Evolutionary conservation across 1,140 invertebrate genomes (phyloP), one percentile per base, ranked within the genome.

Genomic region (Portunus trituberculatus): DNA sequence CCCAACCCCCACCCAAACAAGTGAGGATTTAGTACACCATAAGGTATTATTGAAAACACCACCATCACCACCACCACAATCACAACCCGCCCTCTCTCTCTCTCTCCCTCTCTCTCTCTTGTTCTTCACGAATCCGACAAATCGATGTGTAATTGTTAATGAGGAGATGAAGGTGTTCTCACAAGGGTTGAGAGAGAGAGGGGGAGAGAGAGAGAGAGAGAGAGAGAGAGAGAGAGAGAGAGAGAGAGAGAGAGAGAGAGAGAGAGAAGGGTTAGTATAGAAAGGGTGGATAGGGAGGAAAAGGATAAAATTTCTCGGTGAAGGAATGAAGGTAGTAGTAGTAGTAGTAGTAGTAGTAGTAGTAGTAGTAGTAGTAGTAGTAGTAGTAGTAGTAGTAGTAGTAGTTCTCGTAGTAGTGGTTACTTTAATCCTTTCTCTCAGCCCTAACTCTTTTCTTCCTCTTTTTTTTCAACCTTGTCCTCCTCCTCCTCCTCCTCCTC

Each of bases 161-260:
- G 67, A 76, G 67, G 67, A 76, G 67, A 76, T 76, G 67, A 76
- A 76, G 67, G 67, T n/a, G n/a, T n/a, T 76, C 67, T 76, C 20
- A 76, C 67, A n/a, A n/a, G n/a, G n/a, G 67, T 7, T 7, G 67
- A 8, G 67, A 76, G 67, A 76, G 67, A 76, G 67, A n/a, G 67
- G n/a, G 67, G 8, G 67, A 76, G 86, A 32, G 86, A 88, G 86
- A 88, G 28, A 32, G 86, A 32, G 31, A 88, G 86, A 88, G 86
- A 88, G 86, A 88, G 86, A 88, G 86, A 88, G 86, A 88, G 86
- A 88, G 32, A 88, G 67, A 76, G 67, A 76, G 67, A 76, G 67
- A 76, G 67, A 76, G 67, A 76, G 67, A 76, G 67, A 76, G 67
- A 76, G 67, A 76, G 67, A 76, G 67, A 76, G 67, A 76, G 67